Conservation (phyloP, 2,888 invertebrate species). For the Lamellibrachia satsuma region DNA sequence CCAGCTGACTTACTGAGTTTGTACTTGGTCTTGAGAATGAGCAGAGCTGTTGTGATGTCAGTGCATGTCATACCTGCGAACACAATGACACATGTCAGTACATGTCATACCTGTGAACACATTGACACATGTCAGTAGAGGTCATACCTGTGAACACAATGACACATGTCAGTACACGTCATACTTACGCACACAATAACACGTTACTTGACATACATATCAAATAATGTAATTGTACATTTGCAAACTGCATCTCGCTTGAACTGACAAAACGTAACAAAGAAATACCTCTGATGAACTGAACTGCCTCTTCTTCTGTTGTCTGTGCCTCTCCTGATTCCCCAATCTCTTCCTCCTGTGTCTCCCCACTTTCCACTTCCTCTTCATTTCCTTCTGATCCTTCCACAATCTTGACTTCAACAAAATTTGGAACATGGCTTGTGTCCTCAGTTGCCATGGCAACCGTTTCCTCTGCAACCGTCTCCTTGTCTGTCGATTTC, state of each 20-base stretch:
- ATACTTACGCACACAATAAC: neutral
- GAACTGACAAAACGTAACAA: neutral
- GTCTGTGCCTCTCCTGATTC: neutral
- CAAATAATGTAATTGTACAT: too few relatives aligned
- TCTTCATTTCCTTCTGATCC: neutral
- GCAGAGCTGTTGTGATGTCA: neutral
- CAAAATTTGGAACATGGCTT: neutral
- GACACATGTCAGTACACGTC: too few relatives aligned
- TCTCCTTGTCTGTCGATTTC: neutral
- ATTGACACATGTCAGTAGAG: neutral
- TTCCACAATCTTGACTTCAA: neutral
- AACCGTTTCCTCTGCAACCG: neutral
- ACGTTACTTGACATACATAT: neutral
- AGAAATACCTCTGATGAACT: neutral
- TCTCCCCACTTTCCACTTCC: neutral
- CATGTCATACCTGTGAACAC: neutral
- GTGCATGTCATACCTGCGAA: neutral
- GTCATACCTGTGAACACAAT: neutral
- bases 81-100: neutral
- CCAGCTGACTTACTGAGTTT: neutral
- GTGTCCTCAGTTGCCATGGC: neutral
- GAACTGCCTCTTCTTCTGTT: neutral
- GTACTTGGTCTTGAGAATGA: slow-evolving; percentile 11
- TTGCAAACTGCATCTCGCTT: too few relatives aligned
- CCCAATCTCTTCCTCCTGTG: neutral